Conservation (phyloP, 1,140 invertebrate species). For the Drosophila rhopaloa region DNA sequence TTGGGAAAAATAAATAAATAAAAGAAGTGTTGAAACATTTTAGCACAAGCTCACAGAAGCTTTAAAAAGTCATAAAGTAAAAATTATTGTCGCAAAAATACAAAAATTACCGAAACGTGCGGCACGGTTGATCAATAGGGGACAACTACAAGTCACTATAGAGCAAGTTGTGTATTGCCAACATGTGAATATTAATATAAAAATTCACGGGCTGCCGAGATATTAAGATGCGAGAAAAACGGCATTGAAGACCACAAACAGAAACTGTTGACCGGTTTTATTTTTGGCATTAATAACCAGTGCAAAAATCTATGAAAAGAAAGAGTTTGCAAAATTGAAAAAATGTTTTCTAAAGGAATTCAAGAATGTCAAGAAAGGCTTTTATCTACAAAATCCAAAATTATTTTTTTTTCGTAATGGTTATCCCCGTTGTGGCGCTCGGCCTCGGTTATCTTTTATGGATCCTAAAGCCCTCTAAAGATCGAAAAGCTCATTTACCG, state of each 20-base stretch:
- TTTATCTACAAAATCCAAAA: no score
- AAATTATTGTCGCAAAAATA: conserved; percentile 11
- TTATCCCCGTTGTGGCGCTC: no score
- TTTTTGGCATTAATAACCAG: conserved; percentile 29
- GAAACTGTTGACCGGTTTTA: conserved; percentile 38
- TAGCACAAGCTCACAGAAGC: conserved; percentile 16
- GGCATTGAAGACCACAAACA: conserved; percentile 23
- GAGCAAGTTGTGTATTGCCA: conserved; percentile 14
- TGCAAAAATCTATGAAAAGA: conserved; percentile 6
- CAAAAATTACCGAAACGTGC: conserved; percentile 20
- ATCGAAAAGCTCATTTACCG: conserved; percentile 44
- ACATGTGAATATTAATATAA: conserved; percentile 6
- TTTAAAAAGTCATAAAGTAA: conserved; percentile 21
- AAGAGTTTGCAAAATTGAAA: not conserved
- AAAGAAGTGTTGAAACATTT: conserved; percentile 11
- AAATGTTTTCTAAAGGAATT: no score
- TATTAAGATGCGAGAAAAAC: conserved; percentile 2
- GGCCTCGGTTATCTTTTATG: no score
- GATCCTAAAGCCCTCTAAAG: not conserved
- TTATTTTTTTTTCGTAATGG: no score
- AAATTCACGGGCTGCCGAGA: conserved; percentile 3
- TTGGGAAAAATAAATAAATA: conserved; percentile 23
- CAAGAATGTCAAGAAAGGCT: not conserved
- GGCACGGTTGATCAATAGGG: not conserved
- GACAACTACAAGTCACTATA: not conserved